Conservation (phyloP, 1,140 invertebrate genomes). For the Cotesia vestalis region DNA sequence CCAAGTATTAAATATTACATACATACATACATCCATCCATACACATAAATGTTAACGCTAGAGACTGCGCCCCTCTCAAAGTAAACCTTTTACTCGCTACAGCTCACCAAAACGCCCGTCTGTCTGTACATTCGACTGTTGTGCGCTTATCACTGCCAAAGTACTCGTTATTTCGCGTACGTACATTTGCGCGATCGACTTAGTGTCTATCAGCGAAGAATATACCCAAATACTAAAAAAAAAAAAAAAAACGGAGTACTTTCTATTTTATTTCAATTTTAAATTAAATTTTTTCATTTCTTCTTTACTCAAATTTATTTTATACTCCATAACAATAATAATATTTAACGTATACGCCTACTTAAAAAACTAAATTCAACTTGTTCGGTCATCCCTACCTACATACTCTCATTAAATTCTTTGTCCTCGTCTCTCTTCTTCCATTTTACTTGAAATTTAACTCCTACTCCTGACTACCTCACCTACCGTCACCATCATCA, state of each 20-base stretch:
- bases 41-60: background rate
- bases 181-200: conserved; percentile 16
- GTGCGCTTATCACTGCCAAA: conserved; percentile 11
- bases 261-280: background rate
- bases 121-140: conserved; percentile 20
- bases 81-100: background rate
- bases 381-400: background rate
- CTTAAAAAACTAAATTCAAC: background rate
- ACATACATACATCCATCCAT: background rate
- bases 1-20: conserved; percentile 21
- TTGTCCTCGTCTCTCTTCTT: no score
- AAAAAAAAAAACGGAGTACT: background rate
- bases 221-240: background rate
- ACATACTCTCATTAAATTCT: no score
- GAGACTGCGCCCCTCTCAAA: background rate
- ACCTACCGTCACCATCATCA: background rate
- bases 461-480: background rate
- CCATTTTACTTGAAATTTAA: no score
- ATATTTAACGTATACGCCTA: background rate
- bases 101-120: background rate
- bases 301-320: no score
- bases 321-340: no score
- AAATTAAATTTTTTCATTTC: background rate
- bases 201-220: conserved; percentile 26
- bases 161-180: conserved; percentile 12